phyloP scores from a whole-genome alignment of 2,113 vertebrate genomes.

The Isichthys henryi region DNA sequence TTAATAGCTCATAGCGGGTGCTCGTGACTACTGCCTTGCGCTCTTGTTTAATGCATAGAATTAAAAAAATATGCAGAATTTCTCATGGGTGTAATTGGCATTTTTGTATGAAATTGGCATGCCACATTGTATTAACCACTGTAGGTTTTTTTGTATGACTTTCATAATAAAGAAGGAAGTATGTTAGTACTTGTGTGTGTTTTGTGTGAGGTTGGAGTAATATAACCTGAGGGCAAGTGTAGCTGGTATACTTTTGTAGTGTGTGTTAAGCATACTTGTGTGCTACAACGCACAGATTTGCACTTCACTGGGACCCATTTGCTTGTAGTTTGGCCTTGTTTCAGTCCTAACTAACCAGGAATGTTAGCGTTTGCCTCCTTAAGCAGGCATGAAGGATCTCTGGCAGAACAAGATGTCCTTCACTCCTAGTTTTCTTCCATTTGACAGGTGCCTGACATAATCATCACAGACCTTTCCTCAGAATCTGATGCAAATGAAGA shows the following conservation, averaged over 20 bases:
- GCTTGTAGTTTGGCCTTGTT: not conserved
- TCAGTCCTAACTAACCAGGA: not conserved
- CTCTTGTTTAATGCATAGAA: not conserved
- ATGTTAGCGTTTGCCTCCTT: not conserved
- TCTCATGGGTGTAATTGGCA: not conserved
- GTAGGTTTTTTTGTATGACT: slow-evolving; percentile 14
- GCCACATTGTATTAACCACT: not conserved
- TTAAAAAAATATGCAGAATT: not conserved
- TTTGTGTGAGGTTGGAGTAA: not conserved
- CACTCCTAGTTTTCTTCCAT: slow-evolving; percentile 30
- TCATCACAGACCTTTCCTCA: slow-evolving; percentile 58
- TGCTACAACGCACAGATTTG: not conserved
- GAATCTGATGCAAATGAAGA: slow-evolving; percentile 52
- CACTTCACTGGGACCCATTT: not conserved
- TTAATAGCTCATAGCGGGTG: not conserved
- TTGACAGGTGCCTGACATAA: slow-evolving; percentile 61
- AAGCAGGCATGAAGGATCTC: not conserved
- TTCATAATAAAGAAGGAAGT: slow-evolving; percentile 22
- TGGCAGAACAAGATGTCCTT: not conserved
- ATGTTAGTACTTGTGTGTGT: not conserved
- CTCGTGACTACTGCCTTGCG: not conserved
- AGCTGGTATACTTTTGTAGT: not conserved
- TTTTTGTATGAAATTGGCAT: not conserved
- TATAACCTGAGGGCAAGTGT: not conserved
- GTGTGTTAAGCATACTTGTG: not conserved